Evolutionary conservation across 2,113 vertebrate species (phyloP).

Genomic region (Forbesichthys papilliferus): DNA sequence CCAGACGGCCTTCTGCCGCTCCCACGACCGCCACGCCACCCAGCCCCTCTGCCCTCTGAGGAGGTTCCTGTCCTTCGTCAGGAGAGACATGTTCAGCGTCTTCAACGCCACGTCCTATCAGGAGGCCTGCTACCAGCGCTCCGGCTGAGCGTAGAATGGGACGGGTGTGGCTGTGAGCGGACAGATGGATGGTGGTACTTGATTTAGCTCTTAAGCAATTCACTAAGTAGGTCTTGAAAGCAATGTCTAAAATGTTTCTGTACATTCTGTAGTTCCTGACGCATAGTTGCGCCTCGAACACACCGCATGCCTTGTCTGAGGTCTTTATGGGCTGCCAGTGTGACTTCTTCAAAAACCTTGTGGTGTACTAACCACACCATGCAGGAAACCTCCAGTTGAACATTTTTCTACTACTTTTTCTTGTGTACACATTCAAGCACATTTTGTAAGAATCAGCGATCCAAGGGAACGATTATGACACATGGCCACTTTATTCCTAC

Average conservation of each 20-base stretch:
- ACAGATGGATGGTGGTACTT: slow-evolving; percentile 18
- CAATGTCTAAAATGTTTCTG: neutral
- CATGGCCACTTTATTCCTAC: slow-evolving; percentile 68
- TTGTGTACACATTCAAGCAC: slow-evolving; percentile 8
- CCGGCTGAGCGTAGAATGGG: slow-evolving; percentile 31
- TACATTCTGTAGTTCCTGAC: slow-evolving; percentile 24
- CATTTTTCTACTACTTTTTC: slow-evolving; percentile 20
- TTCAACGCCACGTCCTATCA: slow-evolving; percentile 88
- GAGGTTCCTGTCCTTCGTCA: slow-evolving; percentile 88
- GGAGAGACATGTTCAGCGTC: slow-evolving; percentile 86
- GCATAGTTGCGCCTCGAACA: neutral
- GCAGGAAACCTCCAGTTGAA: neutral
- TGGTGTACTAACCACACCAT: slow-evolving; percentile 32
- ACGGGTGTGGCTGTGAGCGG: neutral
- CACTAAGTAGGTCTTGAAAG: slow-evolving; percentile 28
- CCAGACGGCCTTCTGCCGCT: slow-evolving; percentile 88
- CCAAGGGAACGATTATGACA: slow-evolving; percentile 41
- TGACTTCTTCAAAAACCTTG: neutral
- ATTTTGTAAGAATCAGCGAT: slow-evolving; percentile 16
- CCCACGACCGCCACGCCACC: slow-evolving; percentile 72
- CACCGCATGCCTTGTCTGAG: slow-evolving; percentile 10
- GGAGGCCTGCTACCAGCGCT: slow-evolving; percentile 82
- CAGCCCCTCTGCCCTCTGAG: slow-evolving; percentile 89
- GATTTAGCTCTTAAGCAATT: slow-evolving; percentile 21
- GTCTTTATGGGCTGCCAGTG: neutral